These are phyloP conservation scores for Alligator mississippiensis DNA, from an alignment of 2,113 vertebrate species.

Conservation along the genomic window DNA sequence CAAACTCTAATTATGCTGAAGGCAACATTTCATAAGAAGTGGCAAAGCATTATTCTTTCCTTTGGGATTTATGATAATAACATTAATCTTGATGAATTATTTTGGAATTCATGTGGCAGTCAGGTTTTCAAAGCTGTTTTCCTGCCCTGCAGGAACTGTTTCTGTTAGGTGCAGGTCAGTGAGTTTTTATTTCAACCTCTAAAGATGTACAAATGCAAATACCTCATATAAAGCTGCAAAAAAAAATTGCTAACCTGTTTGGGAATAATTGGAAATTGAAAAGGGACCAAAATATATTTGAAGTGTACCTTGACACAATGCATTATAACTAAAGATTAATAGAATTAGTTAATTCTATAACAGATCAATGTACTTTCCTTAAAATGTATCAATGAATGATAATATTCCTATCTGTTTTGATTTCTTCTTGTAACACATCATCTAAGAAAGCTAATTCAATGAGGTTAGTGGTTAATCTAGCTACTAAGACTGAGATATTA, in stretches of 20 bases:
- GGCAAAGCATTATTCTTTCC: constrained; percentile 6
- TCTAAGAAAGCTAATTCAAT: neutral
- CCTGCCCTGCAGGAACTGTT: neutral
- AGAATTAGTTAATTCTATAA: neutral
- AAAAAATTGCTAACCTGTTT: neutral
- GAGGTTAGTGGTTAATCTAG: neutral
- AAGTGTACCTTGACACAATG: neutral
- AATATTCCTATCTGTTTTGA: neutral
- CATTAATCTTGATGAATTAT: constrained; percentile 19
- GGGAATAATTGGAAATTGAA: neutral
- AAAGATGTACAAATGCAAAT: neutral
- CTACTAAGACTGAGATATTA: neutral
- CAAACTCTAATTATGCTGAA: neutral
- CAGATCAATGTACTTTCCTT: neutral
- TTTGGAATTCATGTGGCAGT: neutral
- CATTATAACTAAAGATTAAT: neutral
- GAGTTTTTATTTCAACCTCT: neutral
- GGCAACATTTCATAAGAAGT: neutral
- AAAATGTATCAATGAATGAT: neutral
- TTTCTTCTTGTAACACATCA: neutral
- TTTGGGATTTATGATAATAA: neutral
- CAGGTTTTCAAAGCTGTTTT: neutral
- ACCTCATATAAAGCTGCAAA: neutral
- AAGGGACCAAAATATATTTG: neutral
- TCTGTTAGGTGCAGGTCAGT: neutral